Evolutionary conservation across 1,140 invertebrate species (phyloP), one percentile per base, ranked within the genome.

Genomic region (Trichonephila clavata): DNA sequence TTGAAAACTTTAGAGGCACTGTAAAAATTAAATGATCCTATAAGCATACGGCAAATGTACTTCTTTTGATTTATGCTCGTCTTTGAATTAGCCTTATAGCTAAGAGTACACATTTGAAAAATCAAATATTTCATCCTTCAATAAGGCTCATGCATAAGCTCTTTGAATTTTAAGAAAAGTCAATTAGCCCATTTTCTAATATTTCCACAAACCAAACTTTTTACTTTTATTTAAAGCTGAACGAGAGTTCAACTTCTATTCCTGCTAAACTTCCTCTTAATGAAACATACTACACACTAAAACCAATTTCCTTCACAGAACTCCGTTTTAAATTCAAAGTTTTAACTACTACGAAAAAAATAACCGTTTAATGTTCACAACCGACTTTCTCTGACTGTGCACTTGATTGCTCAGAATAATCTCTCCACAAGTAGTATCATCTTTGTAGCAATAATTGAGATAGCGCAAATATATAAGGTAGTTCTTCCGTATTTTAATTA

Each of bases 401-500:
- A 27, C 71, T 77, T 77, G 71, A 77, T 39, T 77, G 71, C 71
- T 77, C 16, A 2, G 71, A 77, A 77, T 39, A 77, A 77, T 77
- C 27, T 27, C 24, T 71, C 65, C 24, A 16, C 24, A 16, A 32
- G 27, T 24, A 18, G 71, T 20, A 77, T 39, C 27, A 20, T 39
- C 71, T 27, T 77, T 77, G 71, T 39, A 32, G 32, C 71, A 77
- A 77, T 77, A 77, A 77, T 77, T 5, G 71, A 77, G 32, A 39
- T 39, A 39, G 71, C 71, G 27, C 71, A 77, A 39, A 39, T 77
- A 39, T 39, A 77, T 20, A 77, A 77, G 71, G 71, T 77, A 18
- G 10, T 39, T 27, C 18, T 63, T 60, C 84, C 27, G 18, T 86
- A 61, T 86, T 86, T 86, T 86, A 86, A 86, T 86, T 86, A 86